Percentiles rank a stretch among this genome's conserved stretches.
These are phyloP conservation scores for Anomalospiza imberbis DNA, from an alignment of 2,797 vertebrate genomes.

Conservation along the genomic window DNA sequence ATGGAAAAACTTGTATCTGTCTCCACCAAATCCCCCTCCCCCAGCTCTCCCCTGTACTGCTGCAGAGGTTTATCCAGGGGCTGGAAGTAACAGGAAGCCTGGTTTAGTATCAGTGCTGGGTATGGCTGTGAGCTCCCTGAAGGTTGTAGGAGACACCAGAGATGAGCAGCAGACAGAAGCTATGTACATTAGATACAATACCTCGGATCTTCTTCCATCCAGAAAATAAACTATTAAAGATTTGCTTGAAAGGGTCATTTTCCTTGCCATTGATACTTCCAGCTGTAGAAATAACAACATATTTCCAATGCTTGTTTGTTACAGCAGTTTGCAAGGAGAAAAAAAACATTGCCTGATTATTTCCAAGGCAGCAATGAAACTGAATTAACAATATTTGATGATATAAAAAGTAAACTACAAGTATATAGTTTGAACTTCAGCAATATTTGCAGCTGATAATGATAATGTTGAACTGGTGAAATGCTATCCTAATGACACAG, in stretches of 20 bases:
- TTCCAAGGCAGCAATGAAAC: background rate
- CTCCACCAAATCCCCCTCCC: background rate
- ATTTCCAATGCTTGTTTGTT: background rate
- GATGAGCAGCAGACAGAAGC: background rate
- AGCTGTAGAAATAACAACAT: background rate
- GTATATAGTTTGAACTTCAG: background rate
- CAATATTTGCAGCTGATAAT: background rate
- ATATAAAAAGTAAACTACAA: background rate
- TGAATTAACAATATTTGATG: background rate
- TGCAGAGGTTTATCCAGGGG: background rate
- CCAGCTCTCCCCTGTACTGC: rapidly evolving
- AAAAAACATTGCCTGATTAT: background rate
- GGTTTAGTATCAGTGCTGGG: background rate
- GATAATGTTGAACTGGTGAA: background rate
- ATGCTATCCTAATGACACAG: background rate
- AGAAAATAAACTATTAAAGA: background rate
- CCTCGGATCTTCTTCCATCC: background rate
- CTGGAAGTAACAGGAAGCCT: background rate
- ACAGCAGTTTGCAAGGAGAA: background rate
- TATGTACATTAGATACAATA: background rate
- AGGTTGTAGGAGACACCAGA: background rate
- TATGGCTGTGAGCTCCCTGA: background rate
- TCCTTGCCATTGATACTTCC: background rate
- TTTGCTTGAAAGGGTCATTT: background rate
- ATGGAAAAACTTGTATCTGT: background rate